Percentiles rank a stretch among this genome's conserved stretches.
phyloP scores from a whole-genome alignment of 2,888 invertebrate species.

The Drosophila seclusa region DNA sequence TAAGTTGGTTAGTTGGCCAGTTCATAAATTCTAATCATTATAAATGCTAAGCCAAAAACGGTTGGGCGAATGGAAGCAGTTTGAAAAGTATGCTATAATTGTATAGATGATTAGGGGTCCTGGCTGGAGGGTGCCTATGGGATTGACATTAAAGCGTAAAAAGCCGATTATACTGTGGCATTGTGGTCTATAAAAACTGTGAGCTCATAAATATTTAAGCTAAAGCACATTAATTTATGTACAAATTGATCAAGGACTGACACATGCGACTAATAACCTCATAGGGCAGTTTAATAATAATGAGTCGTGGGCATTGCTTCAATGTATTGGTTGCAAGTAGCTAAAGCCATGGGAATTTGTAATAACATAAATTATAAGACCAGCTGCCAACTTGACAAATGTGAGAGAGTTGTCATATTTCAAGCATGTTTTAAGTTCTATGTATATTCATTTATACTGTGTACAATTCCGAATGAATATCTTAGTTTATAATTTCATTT shows the following conservation, averaged over 20 bases:
- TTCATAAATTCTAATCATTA: conserved; percentile 75
- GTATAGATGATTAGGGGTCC: conserved; percentile 16
- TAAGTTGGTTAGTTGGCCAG: conserved; percentile 47
- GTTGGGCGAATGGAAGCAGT: conserved; percentile 3
- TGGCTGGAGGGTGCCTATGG: not conserved
- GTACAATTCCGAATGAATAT: not conserved
- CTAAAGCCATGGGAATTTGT: not conserved
- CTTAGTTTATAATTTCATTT: not conserved
- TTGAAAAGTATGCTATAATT: conserved; percentile 32
- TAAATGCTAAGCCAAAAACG: conserved; percentile 60
- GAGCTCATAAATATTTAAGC: not conserved
- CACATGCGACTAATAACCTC: conserved; percentile 17
- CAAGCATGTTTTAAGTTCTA: not conserved
- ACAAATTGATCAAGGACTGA: conserved; percentile 6
- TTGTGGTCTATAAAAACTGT: conserved; percentile 1
- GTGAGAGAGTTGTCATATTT: not conserved
- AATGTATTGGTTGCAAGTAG: not conserved
- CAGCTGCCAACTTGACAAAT: not conserved
- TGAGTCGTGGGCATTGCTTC: not conserved
- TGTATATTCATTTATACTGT: not conserved
- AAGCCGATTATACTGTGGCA: conserved; percentile 17
- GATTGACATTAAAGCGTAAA: conserved; percentile 16
- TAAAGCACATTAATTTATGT: not conserved
- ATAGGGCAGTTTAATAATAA: not conserved
- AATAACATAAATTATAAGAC: not conserved